Evolutionary conservation across 2,888 invertebrate species (phyloP), one percentile per base, ranked within the genome.

Genomic region (Trichacis sp.): DNA sequence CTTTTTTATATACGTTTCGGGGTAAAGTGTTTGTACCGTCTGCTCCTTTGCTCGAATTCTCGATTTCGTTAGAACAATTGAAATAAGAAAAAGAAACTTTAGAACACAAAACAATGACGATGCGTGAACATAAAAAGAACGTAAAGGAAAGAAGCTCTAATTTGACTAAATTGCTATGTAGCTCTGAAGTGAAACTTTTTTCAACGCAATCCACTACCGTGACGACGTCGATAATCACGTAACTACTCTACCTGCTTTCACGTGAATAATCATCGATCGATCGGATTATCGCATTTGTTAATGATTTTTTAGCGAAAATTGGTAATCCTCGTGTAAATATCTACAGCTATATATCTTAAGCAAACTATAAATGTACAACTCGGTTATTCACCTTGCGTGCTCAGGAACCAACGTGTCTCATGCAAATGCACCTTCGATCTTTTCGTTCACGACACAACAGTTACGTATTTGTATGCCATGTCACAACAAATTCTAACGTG

Each of bases 131-230:
- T n/a, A n/a, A n/a, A n/a, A n/a, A 58, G 62, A 65, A 58, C 61
- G 14, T 48, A 61, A 56, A 48, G 47, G 62, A 60, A 50, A 17
- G 62, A 69, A 60, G 64, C 69, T 42, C 60, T 68, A 66, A 56
- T 62, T 51, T 56, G n/a, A n/a, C n/a, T 68, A 61, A 61, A 65
- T 71, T 63, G 45, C 66, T 56, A 24, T 5, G 8, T 24, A 55
- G 65, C 56, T 62, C 67, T 67, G 64, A 43, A 45, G 51, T 67
- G 59, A 59, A 24, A 57, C 45, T 42, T n/a, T 57, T 30, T 42
- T 46, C 36, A 54, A 58, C 57, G 54, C 62, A 64, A 43, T 49
- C 14, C 38, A 47, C 55, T 57, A 61, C 53, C 57, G 56, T 52
- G 42, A 61, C 52, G 56, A 64, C 60, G 65, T 53, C 49, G 48